Conservation (phyloP, 2,888 invertebrate species). For the Meliscaeva auricollis region DNA sequence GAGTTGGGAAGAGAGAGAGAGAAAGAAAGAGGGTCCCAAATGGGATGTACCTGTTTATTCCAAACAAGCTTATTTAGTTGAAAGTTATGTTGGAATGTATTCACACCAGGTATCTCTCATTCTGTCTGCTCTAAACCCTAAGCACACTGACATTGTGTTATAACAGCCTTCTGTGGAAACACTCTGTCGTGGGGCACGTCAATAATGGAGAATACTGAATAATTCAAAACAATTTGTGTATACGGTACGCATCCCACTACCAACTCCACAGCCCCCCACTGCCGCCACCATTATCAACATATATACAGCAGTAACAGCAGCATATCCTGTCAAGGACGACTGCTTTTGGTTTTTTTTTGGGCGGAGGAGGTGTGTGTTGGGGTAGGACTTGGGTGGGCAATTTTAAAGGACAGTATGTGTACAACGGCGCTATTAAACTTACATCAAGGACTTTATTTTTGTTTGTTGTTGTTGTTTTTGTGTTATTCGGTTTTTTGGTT, state of each 20-base stretch:
- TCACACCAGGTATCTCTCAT: not conserved
- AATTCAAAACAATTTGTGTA: conserved; percentile 64
- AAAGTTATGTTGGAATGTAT: conserved; percentile 5
- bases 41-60: conserved; percentile 29
- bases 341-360: not conserved
- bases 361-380: not conserved
- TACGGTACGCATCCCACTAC: conserved; percentile 43
- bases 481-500: conserved; percentile 10
- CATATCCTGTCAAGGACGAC: conserved; percentile 31
- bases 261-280: not conserved
- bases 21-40: not conserved
- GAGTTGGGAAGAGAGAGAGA: too few species aligned
- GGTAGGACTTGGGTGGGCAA: conserved; percentile 4
- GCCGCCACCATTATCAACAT: too few species aligned
- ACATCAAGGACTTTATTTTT: conserved; percentile 48
- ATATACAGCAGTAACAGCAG: not conserved
- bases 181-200: conserved; percentile 44
- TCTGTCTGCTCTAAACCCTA: not conserved
- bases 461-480: not conserved
- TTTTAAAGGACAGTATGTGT: conserved; percentile 54
- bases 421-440: conserved; percentile 30
- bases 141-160: too few species aligned
- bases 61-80: conserved; percentile 22
- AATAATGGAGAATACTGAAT: conserved; percentile 58
- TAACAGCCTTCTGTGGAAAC: conserved; percentile 36